These are phyloP conservation scores for Notoglanidium macrostoma DNA, from an alignment of 2,797 vertebrate species.

Conservation along the genomic window DNA sequence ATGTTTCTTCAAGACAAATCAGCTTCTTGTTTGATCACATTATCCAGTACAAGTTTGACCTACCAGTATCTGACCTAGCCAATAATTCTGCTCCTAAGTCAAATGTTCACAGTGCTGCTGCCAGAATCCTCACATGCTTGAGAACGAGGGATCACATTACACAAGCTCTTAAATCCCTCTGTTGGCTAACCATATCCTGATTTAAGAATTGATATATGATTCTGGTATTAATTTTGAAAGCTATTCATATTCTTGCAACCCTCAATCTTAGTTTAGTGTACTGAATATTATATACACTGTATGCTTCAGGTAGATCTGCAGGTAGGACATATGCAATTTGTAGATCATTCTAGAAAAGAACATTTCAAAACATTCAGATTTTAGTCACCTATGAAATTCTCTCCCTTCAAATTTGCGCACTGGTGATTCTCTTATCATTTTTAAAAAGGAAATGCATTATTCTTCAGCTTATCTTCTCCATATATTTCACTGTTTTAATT, in stretches of 20 bases:
- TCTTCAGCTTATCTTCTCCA: neutral
- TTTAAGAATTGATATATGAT: neutral
- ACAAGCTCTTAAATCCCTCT: neutral
- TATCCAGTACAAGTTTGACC: constrained; percentile 5
- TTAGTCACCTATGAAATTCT: neutral
- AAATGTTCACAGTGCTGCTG: neutral
- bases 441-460: neutral
- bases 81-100: neutral
- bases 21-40: constrained; percentile 1
- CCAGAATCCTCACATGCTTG: neutral
- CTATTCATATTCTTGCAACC: neutral
- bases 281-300: neutral
- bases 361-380: constrained; percentile 10
- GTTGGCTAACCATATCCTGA: neutral
- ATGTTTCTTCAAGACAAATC: neutral
- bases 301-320: neutral
- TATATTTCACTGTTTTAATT: neutral
- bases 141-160: constrained; percentile 2
- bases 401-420: neutral
- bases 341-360: neutral
- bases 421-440: neutral
- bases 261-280: neutral
- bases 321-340: neutral
- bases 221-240: neutral
- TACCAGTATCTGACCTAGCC: neutral